Evolutionary conservation across 2,888 invertebrate genomes (phyloP).

Genomic region (Punctoribates punctum): DNA sequence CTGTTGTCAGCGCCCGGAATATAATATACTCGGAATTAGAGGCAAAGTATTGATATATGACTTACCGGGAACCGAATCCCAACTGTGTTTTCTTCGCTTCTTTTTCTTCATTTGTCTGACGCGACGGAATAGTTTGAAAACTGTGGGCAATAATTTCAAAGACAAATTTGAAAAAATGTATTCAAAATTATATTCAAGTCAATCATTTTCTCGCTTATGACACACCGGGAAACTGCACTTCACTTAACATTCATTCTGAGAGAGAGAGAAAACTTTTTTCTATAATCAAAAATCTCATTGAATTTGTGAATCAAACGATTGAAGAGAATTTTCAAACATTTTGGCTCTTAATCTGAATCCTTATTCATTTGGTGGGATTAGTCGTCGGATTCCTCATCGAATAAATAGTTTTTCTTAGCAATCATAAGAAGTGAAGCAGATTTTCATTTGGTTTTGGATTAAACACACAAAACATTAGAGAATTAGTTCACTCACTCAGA

Average conservation of each 20-base stretch:
- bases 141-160: slow-evolving; percentile 21
- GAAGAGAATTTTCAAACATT: not conserved
- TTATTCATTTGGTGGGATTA: not conserved
- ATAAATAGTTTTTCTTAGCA: not conserved
- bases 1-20: not conserved
- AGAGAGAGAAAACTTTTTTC: no score
- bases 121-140: slow-evolving; percentile 40
- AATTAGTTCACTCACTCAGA: slow-evolving; percentile 17
- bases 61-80: slow-evolving; percentile 42
- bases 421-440: not conserved
- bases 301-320: no score
- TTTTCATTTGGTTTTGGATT: not conserved
- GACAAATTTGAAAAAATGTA: slow-evolving; percentile 2
- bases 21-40: not conserved
- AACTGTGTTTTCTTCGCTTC: slow-evolving; percentile 39
- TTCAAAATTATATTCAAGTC: not conserved
- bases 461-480: slow-evolving; percentile 29
- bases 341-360: not conserved
- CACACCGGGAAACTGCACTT: no score
- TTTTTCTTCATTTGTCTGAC: slow-evolving; percentile 40
- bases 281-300: no score
- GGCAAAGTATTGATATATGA: slow-evolving; percentile 5
- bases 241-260: no score
- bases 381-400: not conserved
- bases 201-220: not conserved